Base-by-base conservation (phyloP, 1,140 invertebrate genomes). In the Gonioctena quinquepunctata region DNA sequence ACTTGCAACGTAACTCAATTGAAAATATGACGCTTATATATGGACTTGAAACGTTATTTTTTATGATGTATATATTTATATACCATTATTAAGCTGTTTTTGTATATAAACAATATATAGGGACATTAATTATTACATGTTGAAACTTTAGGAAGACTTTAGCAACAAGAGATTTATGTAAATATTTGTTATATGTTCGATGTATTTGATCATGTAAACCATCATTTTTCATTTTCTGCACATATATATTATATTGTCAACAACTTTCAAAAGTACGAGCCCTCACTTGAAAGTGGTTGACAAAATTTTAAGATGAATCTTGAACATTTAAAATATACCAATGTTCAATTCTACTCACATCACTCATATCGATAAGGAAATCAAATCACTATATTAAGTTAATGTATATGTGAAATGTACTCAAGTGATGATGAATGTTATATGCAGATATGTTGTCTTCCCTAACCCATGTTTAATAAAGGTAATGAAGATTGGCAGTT, bases 21-120 rank as follows among this genome's bases (percentile, higher is more conserved):
- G 16, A 57, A 68, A 42, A 62, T 61, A 68, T 68, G 67, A 68
- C 67, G 67, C 67, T 68, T 68, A 50, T 11, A 49, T 42, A 61
- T 52, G 33, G 67, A 62, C 57, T 66, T 62, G 13, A 68, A 68
- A 42, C 16, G 33, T 52, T 16, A 61, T 68, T 68, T 61, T 68
- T 23, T 68, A 52, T 33, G 42, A 62, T 27, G 42, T 62, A 60
- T 68, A 68, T 67, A 42, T 59, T 59, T 42, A 21, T 67, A 54
- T 19, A 18, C 25, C 25, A 7, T 54, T 54, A n/a, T 54, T 23
- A 13, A 65, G 16, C 33, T 42, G 33, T 42, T 64, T 62, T 64
- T 64, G 62, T 64, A 64, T 22, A 52, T 64, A 49, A 64, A 23
- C 33, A 19, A 28, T 56, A 56, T 56, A 19, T n/a, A 18, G n/a